phyloP scores from a whole-genome alignment of 2,113 vertebrate species.

The Phainopepla nitens region DNA sequence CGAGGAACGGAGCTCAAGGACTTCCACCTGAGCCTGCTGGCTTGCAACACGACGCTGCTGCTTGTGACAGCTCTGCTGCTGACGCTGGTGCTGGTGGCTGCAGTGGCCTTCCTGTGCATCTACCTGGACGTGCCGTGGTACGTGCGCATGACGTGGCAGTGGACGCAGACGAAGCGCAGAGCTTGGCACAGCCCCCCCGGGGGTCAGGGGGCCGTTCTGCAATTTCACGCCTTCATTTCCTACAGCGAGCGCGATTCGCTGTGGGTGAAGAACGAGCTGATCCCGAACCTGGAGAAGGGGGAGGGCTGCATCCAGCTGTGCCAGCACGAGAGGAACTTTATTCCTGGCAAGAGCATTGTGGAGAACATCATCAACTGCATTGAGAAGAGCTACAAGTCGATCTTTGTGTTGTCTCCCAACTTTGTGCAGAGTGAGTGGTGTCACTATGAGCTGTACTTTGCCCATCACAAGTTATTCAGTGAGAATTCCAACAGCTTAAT shows the following conservation, averaged over 20 bases:
- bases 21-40: slow-evolving; percentile 70
- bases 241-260: slow-evolving; percentile 81
- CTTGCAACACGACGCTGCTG: slow-evolving; percentile 75
- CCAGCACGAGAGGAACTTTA: slow-evolving; percentile 66
- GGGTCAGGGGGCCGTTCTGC: slow-evolving; percentile 45
- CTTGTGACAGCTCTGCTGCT: slow-evolving; percentile 69
- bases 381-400: slow-evolving; percentile 84
- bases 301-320: slow-evolving; percentile 61
- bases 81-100: slow-evolving; percentile 46
- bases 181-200: slow-evolving; percentile 18
- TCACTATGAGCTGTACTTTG: slow-evolving; percentile 93
- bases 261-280: slow-evolving; percentile 81
- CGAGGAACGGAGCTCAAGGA: slow-evolving; percentile 70
- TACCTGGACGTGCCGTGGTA: slow-evolving; percentile 86
- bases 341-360: slow-evolving; percentile 83
- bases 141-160: slow-evolving; percentile 82
- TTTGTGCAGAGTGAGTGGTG: slow-evolving; percentile 95
- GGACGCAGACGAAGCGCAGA: slow-evolving; percentile 81
- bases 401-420: slow-evolving; percentile 87
- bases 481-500: slow-evolving; percentile 76
- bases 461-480: slow-evolving; percentile 80
- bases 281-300: slow-evolving; percentile 81
- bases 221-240: slow-evolving; percentile 89
- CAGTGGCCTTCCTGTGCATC: slow-evolving; percentile 67
- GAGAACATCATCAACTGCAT: slow-evolving; percentile 89